Base-by-base conservation (phyloP, 2,888 invertebrate genomes). In the Cataglyphis albicans region DNA sequence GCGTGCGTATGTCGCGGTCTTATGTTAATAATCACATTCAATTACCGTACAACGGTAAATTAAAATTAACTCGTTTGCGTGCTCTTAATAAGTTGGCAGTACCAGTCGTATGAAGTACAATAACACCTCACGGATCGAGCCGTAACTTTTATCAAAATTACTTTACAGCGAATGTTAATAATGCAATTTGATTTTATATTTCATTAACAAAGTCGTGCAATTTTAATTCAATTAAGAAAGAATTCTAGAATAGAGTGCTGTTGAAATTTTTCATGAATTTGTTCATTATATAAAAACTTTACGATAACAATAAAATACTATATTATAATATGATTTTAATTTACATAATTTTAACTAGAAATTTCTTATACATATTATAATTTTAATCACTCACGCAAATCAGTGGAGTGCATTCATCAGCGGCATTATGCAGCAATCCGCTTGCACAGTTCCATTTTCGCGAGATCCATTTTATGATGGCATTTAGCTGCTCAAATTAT, bases 401-500 rank as follows among this genome's bases (percentile, higher is more conserved):
- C 70, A 32, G 18, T 41, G 10, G 15, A 41, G 12, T 55, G 78
- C 70, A 70, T 78, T 78, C 68, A 70, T 78, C 70, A 70, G 57
- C 32, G 32, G 18, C 32, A 57, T 78, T 78, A 57, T 64, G 35
- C 68, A 57, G 41, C 41, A 32, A 35, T 57, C 15, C 21, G 55
- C 35, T 41, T 57, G n/a, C 48, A 32, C 68, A 7, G 52, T 7
- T 70, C 18, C 59, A 44, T 70, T 80, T 35, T 80, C 57, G 25
- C 59, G 59, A 25, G 41, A 44, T n/a, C 59, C 25, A 72, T 80
- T 80, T 80, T 72, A 80, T 44, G 78, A 59, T 59, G 44, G 72
- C 25, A 59, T 80, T 80, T 80, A 70, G 25, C 72, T 32, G 32
- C 44, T 72, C 10, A 72, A 72, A 72, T 80, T 80, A 80, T 67